Base-by-base conservation (phyloP, 2,797 vertebrate genomes). In the Chaunax sp. region DNA sequence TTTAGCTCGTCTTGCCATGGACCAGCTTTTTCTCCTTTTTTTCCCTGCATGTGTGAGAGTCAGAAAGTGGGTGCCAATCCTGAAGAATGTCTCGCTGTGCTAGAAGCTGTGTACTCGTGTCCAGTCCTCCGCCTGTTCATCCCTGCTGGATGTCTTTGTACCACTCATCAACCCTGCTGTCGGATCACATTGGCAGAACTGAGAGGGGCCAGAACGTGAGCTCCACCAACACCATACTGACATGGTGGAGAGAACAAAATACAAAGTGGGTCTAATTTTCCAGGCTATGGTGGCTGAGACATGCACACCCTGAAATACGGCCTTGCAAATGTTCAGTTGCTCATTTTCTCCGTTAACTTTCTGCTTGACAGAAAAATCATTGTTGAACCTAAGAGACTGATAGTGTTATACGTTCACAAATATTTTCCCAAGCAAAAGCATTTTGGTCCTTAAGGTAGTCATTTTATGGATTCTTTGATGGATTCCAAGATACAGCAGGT, bases 101-200 rank as follows among this genome's bases (percentile, higher is more conserved):
- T 82, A 65, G 85, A 88, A 81, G 83, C 83, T 89, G 87, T 77
- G 83, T 74, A 10, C 61, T 49, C 56, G 50, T 57, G 80, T 84
- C 81, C 69, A 80, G 51, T 49, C 61, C 47, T 65, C 72, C 52
- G 68, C 65, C 72, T 78, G 76, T 41, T 75, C 72, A 14, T 82
- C 63, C 75, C 75, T 80, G 66, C 71, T 80, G 85, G 73, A 56
- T 44, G 69, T 86, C 77, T 84, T 60, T 73, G 67, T 65, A 44
- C 70, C 77, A 77, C 79, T 75, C 83, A 85, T 88, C 81, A 78
- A 43, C 63, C 75, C 69, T 86, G 81, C 86, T 90, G 84, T 87
- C 85, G 61, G 72, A 63, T 73, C 66, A 26, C 35, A 9, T 51
- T 70, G 83, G 71, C 70, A 70, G 64, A 56, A 30, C 20, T 18